These are phyloP conservation scores for Drosophila engyochracea DNA, from an alignment of 2,888 invertebrate genomes.

Conservation along the genomic window DNA sequence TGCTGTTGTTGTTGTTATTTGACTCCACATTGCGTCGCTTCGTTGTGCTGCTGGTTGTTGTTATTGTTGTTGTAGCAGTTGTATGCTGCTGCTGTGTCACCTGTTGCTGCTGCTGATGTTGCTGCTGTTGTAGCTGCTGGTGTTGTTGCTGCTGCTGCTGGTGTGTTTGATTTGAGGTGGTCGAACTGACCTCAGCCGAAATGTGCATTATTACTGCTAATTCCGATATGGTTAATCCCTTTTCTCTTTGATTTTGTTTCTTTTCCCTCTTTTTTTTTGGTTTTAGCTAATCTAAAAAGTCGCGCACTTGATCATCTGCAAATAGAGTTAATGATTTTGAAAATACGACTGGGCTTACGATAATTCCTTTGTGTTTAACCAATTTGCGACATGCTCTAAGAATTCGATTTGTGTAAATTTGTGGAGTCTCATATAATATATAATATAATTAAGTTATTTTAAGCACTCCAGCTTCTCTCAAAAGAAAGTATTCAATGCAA, in stretches of 20 bases:
- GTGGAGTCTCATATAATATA: not conserved
- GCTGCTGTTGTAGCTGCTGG: conserved; percentile 49
- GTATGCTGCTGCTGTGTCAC: conserved; percentile 48
- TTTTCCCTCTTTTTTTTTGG: conserved; percentile 4
- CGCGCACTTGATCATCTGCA: conserved; percentile 41
- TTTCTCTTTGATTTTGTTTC: conserved; percentile 58
- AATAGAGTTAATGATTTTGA: not conserved
- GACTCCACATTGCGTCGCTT: conserved; percentile 76
- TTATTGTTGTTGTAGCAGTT: conserved; percentile 57
- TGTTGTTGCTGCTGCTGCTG: conserved; percentile 62
- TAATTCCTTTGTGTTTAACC: no score
- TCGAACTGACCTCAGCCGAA: conserved; percentile 92
- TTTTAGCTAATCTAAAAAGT: conserved; percentile 24
- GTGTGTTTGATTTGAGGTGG: conserved; percentile 86
- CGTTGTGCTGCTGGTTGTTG: conserved; percentile 56
- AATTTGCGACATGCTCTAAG: not conserved
- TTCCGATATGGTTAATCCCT: conserved; percentile 14
- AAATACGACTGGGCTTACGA: not conserved
- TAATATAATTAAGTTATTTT: not conserved
- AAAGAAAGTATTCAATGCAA: not conserved
- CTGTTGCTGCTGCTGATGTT: conserved; percentile 50
- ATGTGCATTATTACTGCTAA: conserved; percentile 88
- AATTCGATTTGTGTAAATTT: not conserved
- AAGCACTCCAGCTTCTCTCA: not conserved
- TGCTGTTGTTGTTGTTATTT: conserved; percentile 52